A percentile compares a stretch with the other conserved stretches of the same genome.
phyloP scores from a whole-genome alignment of 2,888 invertebrate species.

The Eilema caniola region DNA sequence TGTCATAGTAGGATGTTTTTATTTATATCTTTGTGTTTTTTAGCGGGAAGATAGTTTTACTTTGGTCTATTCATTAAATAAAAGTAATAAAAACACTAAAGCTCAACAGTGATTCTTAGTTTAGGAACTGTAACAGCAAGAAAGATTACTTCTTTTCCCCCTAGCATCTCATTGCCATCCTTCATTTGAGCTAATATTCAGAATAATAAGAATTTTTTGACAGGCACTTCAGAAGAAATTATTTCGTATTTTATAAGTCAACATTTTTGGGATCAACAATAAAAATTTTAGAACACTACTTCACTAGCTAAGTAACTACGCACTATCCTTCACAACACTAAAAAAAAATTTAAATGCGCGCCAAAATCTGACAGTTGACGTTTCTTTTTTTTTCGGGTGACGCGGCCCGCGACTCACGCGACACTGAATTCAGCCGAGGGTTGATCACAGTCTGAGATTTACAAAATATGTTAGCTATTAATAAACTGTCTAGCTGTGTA shows the following conservation, averaged over 20 bases:
- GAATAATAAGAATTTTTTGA: not conserved
- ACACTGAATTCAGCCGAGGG: constrained; percentile 80
- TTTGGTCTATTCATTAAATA: not conserved
- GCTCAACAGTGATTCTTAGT: not conserved
- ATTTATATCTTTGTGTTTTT: not conserved
- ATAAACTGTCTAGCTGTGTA: constrained; percentile 80
- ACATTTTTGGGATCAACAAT: not conserved
- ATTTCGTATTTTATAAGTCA: not conserved
- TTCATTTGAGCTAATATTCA: not conserved
- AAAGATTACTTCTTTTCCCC: not conserved
- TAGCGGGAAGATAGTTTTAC: not conserved
- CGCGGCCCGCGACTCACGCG: constrained; percentile 71
- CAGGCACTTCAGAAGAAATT: not conserved
- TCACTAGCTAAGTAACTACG: constrained; percentile 7
- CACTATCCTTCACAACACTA: constrained; percentile 22
- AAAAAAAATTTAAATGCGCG: constrained; percentile 45
- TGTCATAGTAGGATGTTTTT: constrained; percentile 59
- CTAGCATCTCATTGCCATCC: not conserved
- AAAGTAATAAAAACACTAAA: not conserved
- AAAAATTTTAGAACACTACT: constrained; percentile 3
- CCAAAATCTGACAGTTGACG: constrained; percentile 56
- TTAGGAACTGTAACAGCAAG: not conserved
- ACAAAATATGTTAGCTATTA: constrained; percentile 83
- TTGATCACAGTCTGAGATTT: constrained; percentile 76
- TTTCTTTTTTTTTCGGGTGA: constrained; percentile 73